Base-by-base conservation (phyloP, 1,140 invertebrate species). In the Drosophila navojoa region DNA sequence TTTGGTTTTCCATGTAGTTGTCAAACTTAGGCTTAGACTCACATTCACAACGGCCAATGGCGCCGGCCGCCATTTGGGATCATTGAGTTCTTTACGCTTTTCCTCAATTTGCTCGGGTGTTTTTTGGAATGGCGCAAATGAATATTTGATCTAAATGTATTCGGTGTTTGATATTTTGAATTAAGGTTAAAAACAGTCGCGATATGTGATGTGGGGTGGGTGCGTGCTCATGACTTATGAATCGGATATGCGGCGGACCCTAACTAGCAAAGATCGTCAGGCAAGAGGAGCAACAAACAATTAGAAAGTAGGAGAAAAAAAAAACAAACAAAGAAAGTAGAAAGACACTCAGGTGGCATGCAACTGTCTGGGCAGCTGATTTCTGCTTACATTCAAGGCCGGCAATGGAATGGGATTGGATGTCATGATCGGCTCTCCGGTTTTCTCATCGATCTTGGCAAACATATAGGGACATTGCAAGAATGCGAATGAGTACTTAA, bases 401-500 rank as follows among this genome's bases (percentile, higher is more conserved):
- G 95, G 95, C 75, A 96, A 93, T 29, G 95, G 95, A 76, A 94
- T 94, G 64, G 93, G 93, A 91, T 94, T 93, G 4, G 93, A 91
- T 78, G 93, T 93, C 77, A 91, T 90, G 35, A 86, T 66, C 50
- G 92, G 93, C 71, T 95, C 94, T 66, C 93, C 93, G 76, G 93
- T 94, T 87, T 93, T 94, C 76, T 93, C 93, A 77, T 94, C 93
- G 77, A 94, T 93, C 81, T 95, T 93, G 61, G 93, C 92, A 77
- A 93, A 93, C 76, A 94, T 92, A 91, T 93, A 93, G 50, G 94
- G 93, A 90, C 94, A 94, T 92, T 95, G 94, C 61, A 96, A 93
- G 79, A 94, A 95, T 50, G 93, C 93, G 91, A 96, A 96, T 91
- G 93, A 95, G 93, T 96, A 96, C 76, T 94, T 95, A 63, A 95